Evolutionary conservation across 2,797 vertebrate genomes (phyloP).

Genomic region (Borostomias antarcticus): DNA sequence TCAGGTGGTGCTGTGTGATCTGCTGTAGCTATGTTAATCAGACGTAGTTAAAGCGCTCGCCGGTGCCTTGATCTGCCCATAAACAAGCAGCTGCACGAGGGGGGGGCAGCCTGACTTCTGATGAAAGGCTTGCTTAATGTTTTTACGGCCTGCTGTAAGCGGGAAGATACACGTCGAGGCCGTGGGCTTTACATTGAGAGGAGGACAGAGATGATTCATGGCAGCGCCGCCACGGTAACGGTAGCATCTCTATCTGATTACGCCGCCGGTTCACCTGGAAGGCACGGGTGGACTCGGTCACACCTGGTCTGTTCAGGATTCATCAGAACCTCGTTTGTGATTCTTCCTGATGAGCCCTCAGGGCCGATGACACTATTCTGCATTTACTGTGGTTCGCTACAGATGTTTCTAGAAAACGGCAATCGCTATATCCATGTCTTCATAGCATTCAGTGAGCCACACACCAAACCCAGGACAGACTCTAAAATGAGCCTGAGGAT

Average conservation of each 20-base stretch:
- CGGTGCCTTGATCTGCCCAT: conserved; percentile 62
- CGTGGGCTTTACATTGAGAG: conserved; percentile 23
- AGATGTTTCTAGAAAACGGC: conserved; percentile 23
- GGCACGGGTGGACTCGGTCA: conserved; percentile 21
- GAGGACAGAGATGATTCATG: conserved; percentile 36
- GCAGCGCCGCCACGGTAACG: too few relatives aligned
- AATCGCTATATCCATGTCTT: conserved; percentile 5
- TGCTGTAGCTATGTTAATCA: conserved; percentile 72
- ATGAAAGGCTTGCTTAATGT: conserved; percentile 60
- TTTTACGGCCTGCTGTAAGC: conserved; percentile 51
- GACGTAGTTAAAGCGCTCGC: conserved; percentile 64
- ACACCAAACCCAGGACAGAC: conserved; percentile 43
- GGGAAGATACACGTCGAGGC: conserved; percentile 31
- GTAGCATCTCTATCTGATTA: conserved; percentile 27
- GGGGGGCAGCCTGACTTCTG: conserved; percentile 59
- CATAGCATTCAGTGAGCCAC: conserved; percentile 19
- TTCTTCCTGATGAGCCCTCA: too few relatives aligned
- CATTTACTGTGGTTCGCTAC: conserved; percentile 7
- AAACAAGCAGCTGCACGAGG: conserved; percentile 59
- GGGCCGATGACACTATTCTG: background rate
- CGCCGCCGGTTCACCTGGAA: conserved; percentile 12
- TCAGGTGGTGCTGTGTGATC: conserved; percentile 66
- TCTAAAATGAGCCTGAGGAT: conserved; percentile 34
- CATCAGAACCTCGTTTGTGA: conserved; percentile 13
- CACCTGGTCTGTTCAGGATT: conserved; percentile 33